Evolutionary conservation across 2,888 invertebrate species (phyloP).

Genomic region (Trypoxylon attenuatum): DNA sequence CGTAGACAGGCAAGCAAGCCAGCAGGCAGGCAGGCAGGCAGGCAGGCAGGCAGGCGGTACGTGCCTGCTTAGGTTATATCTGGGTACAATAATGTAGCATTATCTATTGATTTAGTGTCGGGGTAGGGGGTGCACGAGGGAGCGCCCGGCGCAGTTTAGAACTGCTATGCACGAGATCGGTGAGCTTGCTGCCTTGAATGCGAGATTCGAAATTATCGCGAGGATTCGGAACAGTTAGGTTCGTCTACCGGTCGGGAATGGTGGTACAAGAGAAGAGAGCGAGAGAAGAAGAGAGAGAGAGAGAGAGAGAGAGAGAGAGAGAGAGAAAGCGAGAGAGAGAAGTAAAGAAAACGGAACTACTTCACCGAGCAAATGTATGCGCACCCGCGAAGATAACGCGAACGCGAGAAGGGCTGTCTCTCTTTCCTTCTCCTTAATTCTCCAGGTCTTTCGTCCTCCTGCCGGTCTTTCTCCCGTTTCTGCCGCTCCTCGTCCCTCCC

Average conservation of each 20-base stretch:
- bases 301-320: conserved; percentile 31
- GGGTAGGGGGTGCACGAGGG: conserved; percentile 7
- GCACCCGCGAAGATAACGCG: conserved; percentile 63
- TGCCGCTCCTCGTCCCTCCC: conserved; percentile 38
- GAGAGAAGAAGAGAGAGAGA: conserved; percentile 21
- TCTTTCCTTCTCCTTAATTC: conserved; percentile 25
- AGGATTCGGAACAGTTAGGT: conserved; percentile 67
- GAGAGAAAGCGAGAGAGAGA: conserved; percentile 42
- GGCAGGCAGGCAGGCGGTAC: conserved; percentile 31
- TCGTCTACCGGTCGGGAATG: conserved; percentile 59
- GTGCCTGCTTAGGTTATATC: conserved; percentile 33
- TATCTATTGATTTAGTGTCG: conserved; percentile 50
- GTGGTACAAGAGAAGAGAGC: conserved; percentile 4
- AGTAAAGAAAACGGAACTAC: conserved; percentile 67
- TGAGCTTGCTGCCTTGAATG: conserved; percentile 56
- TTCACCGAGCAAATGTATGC: conserved; percentile 65
- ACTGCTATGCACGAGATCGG: conserved; percentile 42
- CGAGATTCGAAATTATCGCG: conserved; percentile 65
- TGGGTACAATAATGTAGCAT: conserved; percentile 43
- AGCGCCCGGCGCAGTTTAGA: conserved; percentile 40
- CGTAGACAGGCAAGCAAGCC: background rate
- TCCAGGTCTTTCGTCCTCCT: background rate
- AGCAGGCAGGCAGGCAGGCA: background rate
- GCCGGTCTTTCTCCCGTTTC: conserved; percentile 3
- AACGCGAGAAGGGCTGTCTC: conserved; percentile 42